Evolutionary conservation across 2,113 vertebrate species (phyloP).

Genomic region (Oostethus manadensis): DNA sequence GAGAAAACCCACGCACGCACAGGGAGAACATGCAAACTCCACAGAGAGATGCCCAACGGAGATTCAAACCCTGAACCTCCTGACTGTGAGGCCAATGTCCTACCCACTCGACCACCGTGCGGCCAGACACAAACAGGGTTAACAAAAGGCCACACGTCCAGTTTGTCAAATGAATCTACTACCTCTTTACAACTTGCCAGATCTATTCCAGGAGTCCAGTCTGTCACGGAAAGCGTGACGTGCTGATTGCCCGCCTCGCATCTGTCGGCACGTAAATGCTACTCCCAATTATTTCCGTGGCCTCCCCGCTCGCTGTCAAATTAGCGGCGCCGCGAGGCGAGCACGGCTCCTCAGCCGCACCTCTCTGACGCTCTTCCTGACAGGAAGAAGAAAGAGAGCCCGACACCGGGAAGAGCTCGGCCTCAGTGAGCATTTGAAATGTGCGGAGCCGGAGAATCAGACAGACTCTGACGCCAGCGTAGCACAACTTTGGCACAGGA

Average conservation of each 20-base stretch:
- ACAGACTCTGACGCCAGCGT: constrained; percentile 30
- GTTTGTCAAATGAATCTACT: constrained; percentile 60
- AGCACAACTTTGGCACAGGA: constrained; percentile 22
- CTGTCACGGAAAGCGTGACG: constrained; percentile 35
- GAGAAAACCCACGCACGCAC: too few relatives aligned
- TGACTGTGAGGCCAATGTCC: too few relatives aligned
- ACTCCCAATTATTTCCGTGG: constrained; percentile 64
- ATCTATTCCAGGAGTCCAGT: constrained; percentile 37
- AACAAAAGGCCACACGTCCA: constrained; percentile 56
- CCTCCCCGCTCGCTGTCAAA: constrained; percentile 62
- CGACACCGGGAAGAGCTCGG: constrained; percentile 48
- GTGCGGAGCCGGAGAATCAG: constrained; percentile 55
- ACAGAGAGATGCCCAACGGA: too few relatives aligned
- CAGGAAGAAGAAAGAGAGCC: constrained; percentile 51
- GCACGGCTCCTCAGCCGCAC: constrained; percentile 43
- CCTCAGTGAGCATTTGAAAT: constrained; percentile 60
- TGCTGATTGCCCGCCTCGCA: constrained; percentile 48
- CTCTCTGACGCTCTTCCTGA: constrained; percentile 58
- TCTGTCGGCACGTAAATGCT: constrained; percentile 60
- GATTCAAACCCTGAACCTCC: too few relatives aligned
- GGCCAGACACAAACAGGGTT: constrained; percentile 46
- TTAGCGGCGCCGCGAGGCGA: constrained; percentile 45
- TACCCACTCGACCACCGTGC: too few relatives aligned
- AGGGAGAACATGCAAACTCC: too few relatives aligned
- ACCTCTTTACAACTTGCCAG: constrained; percentile 36